Percentiles rank a stretch among this genome's conserved stretches.
Conservation (phyloP, 2,888 invertebrate genomes). For the Lasioglossum figueresi region DNA sequence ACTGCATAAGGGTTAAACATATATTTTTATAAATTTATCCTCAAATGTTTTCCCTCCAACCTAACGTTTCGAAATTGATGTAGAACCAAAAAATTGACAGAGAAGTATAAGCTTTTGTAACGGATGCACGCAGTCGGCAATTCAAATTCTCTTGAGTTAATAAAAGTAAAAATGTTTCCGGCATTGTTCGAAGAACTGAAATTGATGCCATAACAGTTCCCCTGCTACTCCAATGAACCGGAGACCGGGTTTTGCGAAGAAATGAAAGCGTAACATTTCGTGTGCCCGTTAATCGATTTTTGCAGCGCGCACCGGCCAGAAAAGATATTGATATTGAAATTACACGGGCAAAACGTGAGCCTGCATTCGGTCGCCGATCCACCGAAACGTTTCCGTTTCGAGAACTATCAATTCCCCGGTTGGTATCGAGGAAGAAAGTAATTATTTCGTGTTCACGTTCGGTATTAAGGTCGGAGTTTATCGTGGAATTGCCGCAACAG, state of each 20-base stretch:
- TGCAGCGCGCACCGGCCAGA: neutral
- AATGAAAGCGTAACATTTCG: slow-evolving; percentile 25
- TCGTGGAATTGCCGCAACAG: slow-evolving; percentile 11
- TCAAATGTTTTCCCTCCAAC: no score
- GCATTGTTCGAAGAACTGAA: neutral
- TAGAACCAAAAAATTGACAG: no score
- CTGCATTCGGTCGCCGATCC: slow-evolving; percentile 5
- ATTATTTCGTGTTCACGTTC: slow-evolving; percentile 25
- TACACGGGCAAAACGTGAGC: neutral
- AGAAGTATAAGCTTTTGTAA: no score
- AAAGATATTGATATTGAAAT: slow-evolving; percentile 13
- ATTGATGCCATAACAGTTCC: neutral
- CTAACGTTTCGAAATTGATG: no score
- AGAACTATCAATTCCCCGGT: slow-evolving; percentile 31
- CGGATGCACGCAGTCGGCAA: no score
- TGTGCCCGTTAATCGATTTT: slow-evolving; percentile 31
- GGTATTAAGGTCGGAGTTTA: slow-evolving; percentile 31
- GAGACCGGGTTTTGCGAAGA: slow-evolving; percentile 25
- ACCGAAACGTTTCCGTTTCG: neutral
- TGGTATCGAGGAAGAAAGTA: neutral
- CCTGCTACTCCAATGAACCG: slow-evolving; percentile 6
- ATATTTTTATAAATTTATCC: no score
- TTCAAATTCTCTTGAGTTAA: neutral
- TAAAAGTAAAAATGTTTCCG: neutral
- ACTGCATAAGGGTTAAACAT: no score